Evolutionary conservation across 2,888 invertebrate genomes (phyloP).

Genomic region (Conops quadrifasciatus): DNA sequence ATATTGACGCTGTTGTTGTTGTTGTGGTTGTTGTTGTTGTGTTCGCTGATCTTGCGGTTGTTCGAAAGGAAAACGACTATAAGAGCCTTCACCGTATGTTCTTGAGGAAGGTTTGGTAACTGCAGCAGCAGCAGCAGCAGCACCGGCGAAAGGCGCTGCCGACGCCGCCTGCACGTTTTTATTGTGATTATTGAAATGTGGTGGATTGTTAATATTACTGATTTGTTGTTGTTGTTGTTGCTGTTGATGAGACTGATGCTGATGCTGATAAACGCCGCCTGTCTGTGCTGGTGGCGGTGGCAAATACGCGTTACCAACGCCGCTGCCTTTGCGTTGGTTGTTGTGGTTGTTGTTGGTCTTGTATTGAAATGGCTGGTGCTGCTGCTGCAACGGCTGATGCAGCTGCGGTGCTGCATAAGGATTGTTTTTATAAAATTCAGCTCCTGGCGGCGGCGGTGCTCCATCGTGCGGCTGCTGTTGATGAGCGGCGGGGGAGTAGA

Average conservation of each 20-base stretch:
- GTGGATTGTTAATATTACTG: slow-evolving; percentile 44
- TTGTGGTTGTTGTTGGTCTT: slow-evolving; percentile 50
- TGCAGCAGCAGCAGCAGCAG: slow-evolving; percentile 42
- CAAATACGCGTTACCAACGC: slow-evolving; percentile 58
- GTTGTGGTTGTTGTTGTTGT: slow-evolving; percentile 44
- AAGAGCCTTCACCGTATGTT: slow-evolving; percentile 61
- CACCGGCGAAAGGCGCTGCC: slow-evolving; percentile 26
- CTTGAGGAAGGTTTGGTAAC: slow-evolving; percentile 46
- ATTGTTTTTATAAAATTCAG: slow-evolving; percentile 63
- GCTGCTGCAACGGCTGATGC: slow-evolving; percentile 50
- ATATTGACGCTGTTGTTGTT: slow-evolving; percentile 48
- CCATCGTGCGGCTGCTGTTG: slow-evolving; percentile 55
- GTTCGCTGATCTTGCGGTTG: slow-evolving; percentile 30
- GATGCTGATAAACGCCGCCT: slow-evolving; percentile 47
- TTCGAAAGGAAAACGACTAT: slow-evolving; percentile 51
- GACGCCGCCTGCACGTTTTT: background rate
- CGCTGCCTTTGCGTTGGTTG: slow-evolving; percentile 53
- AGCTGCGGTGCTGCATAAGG: slow-evolving; percentile 62
- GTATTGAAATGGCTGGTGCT: slow-evolving; percentile 41
- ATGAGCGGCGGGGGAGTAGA: slow-evolving; percentile 64
- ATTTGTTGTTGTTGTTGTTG: slow-evolving; percentile 42
- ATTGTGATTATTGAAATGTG: slow-evolving; percentile 34
- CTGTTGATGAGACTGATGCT: slow-evolving; percentile 46
- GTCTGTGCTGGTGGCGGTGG: slow-evolving; percentile 58
- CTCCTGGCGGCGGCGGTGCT: slow-evolving; percentile 42